phyloP scores from a whole-genome alignment of 2,888 invertebrate genomes.

The Sipha maydis region DNA sequence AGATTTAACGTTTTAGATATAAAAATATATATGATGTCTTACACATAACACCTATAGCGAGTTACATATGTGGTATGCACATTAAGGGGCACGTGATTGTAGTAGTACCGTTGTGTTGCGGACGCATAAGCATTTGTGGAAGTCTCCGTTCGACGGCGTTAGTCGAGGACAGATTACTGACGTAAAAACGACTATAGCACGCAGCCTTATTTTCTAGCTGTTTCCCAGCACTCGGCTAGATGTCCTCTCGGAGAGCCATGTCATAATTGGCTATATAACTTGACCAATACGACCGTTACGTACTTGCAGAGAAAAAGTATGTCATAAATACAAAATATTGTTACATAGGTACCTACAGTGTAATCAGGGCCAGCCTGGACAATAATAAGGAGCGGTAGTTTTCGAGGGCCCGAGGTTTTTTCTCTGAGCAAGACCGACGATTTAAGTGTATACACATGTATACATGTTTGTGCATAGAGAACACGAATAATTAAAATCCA shows the following conservation, averaged over 20 bases:
- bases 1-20: neutral
- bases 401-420: no score
- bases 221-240: neutral
- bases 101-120: neutral
- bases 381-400: no score
- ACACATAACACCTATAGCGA: neutral
- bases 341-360: neutral
- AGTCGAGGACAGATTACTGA: neutral
- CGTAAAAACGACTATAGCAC: neutral
- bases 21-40: conserved; percentile 12
- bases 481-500: no score
- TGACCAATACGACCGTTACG: neutral
- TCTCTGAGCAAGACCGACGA: no score
- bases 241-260: neutral
- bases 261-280: neutral
- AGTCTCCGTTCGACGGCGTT: neutral
- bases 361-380: no score
- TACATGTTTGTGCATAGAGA: no score
- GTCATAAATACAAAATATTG: neutral
- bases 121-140: neutral
- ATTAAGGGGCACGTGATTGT: neutral
- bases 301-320: neutral
- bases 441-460: no score
- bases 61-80: neutral
- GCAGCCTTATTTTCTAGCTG: neutral